Evolutionary conservation across 2,113 vertebrate species (phyloP), one percentile per base, ranked within the genome.

Genomic region (Australoheros scitulus): DNA sequence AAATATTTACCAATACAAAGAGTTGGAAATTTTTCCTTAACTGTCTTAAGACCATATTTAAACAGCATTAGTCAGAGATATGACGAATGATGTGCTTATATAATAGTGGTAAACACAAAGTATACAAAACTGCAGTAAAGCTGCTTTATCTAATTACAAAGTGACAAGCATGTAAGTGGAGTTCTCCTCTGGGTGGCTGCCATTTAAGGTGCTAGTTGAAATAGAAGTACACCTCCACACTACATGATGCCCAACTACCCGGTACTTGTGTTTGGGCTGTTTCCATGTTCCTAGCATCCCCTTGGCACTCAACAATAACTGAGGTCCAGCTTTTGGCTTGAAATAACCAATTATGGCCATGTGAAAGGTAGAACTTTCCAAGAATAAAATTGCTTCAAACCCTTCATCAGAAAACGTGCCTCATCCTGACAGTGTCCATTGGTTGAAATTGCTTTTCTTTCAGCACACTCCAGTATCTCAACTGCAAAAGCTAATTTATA

Each of bases 391-490:
- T 72, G 68, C 68, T 72, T 34, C 47, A 72, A 55, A 34, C 47
- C 24, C 65, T 70, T 52, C 43, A 52, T 32, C 43, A 52, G 43
- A 70, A 70, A 70, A 17, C 24, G 52, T 52, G 65, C 43, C 47
- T 72, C 68, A 55, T 34, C 47, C 47, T 11, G 17, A 72, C 47
- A 32, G 26, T 34, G 18, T 18, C 26, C 68, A 55, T 9, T 55
- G 68, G n/a, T 47, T 72, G 26, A 72, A 72, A 72, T 72, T 20
- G 68, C 47, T 72, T 34, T 55, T 72, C 26, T 55, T 72, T n/a
- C 26, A 72, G 10, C 26, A 34, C 47, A 32, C 68, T 72, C 47
- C 43, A 55, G n/a, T n/a, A 11, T 55, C 32, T 9, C 18, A 72
- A 55, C 17, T 32, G 26, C 18, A 72, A 72, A 55, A 72, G 24